Percentiles rank a stretch among this genome's conserved stretches.
phyloP scores from a whole-genome alignment of 2,888 invertebrate genomes.

The Sthenelais limicola region DNA sequence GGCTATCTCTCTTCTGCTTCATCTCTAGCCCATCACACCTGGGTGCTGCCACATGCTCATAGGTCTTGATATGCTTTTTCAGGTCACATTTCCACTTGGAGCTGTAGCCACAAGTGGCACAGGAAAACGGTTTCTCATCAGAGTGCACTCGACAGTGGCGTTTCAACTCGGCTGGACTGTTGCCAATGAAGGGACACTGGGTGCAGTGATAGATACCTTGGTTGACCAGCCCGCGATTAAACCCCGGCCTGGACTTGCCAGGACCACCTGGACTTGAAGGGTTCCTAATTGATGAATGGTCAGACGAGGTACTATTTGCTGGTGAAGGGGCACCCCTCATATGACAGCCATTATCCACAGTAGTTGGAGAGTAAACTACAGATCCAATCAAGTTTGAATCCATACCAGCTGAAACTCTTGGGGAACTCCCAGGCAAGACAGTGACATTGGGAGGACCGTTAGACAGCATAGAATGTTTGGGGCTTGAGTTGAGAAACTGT shows the following conservation, averaged over 20 bases:
- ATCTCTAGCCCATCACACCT: constrained; percentile 28
- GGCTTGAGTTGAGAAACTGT: constrained; percentile 16
- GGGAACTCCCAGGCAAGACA: constrained; percentile 57
- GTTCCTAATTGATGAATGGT: background rate
- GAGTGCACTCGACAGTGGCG: constrained; percentile 68
- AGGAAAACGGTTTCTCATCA: constrained; percentile 68
- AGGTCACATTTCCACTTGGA: constrained; percentile 71
- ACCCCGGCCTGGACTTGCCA: background rate
- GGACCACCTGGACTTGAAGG: no score
- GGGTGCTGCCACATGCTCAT: constrained; percentile 58
- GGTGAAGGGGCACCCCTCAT: constrained; percentile 12
- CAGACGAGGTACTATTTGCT: background rate
- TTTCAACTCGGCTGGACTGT: constrained; percentile 67
- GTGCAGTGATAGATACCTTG: constrained; percentile 62
- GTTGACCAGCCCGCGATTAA: background rate
- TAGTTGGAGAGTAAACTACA: constrained; percentile 33
- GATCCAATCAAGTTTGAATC: constrained; percentile 41
- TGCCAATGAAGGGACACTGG: constrained; percentile 66
- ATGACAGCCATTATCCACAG: background rate
- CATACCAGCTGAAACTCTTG: constrained; percentile 21
- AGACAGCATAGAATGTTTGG: constrained; percentile 38
- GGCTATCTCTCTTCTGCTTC: background rate
- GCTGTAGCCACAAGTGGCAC: constrained; percentile 67
- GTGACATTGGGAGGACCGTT: constrained; percentile 67
- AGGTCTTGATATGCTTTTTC: constrained; percentile 68